Base-by-base conservation (phyloP, 2,888 invertebrate species). In the Nymphalis c-album region DNA sequence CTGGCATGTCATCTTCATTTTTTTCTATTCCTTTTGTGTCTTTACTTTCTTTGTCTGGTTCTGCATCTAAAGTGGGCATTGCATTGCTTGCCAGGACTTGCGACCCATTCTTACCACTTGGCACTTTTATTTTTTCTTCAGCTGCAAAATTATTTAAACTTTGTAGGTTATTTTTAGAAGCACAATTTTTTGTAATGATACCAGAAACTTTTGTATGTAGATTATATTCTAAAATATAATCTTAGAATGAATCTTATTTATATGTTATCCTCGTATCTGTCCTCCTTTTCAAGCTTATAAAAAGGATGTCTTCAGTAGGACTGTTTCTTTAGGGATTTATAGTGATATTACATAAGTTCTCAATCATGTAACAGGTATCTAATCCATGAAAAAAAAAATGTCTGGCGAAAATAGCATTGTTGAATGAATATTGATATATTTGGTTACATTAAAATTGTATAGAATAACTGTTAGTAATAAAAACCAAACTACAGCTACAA, bases 251-350 rank as follows among this genome's bases (percentile, higher is more conserved):
- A 40, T 13, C 4, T n/a, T n/a, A 35, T 58, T 8, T 46, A 31
- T 8, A 68, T 87, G 88, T 91, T 69, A 79, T 76, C 90, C 86
- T 88, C 87, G 86, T 90, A 92, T 89, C 91, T 92, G 91, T 92
- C 91, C 84, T 81, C 86, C 90, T 86, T 86, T 83, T 68, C 83
- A 85, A 75, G 74, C 91, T 91, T 74, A 78, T 82, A 67, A 80
- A 85, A 87, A 88, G 89, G 89, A 87, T 91, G 91, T 92, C 91
- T 90, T 91, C 91, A 87, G 69, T 85, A 90, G 87, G 89, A 79
- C 82, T 64, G 26, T 10, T 80, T 58, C 57, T 77, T 8, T 80
- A 51, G 77, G 84, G 83, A 84, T 81, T 80, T 51, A 68, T 63
- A 61, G 77, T 78, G 80, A 77, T 78, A 79, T 76, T 75, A 75